Evolutionary conservation across 1,140 invertebrate genomes (phyloP), one percentile per base, ranked within the genome.

Genomic region (Trigoniulus corallinus): DNA sequence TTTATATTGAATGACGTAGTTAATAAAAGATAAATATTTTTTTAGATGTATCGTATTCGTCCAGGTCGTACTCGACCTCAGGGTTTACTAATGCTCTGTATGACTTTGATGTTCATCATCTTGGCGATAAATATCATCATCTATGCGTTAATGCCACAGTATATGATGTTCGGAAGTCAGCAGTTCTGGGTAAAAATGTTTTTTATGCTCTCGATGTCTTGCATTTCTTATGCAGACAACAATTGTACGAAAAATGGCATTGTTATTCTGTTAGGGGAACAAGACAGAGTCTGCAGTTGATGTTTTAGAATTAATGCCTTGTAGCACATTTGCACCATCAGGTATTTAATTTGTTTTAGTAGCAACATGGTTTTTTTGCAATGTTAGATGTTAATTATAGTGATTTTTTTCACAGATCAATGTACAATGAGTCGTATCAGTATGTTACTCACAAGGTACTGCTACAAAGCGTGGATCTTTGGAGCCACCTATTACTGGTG

Each of bases 391-490:
- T 34, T 48, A 24, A 24, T 40, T 48, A 15, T 40, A 24, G 13
- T 37, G 10, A 7, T 43, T 15, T 24, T 25, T 50, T 50, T 24
- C 23, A 4, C 40, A 66, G 65, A 62, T 50, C 56, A 63, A 12
- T 72, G 69, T 54, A 54, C 61, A 2, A 62, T 70, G 49, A 67
- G 67, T 2, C 53, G 65, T 34, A 64, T 64, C 56, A 57, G 59
- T 4, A 54, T 62, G n/a, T 53, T 72, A 20, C 50, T 72, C 21
- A 59, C 64, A 1, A 53, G 63, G 15, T 70, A 68, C 54, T 68
- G 68, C 59, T 70, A 66, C 56, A 70, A 68, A 51, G 65, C 65
- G 55, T 71, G 67, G 67, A 61, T 71, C 56, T 72, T 72, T 62
- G 66, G 67, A 42, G 68, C 66, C 12, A 58, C 61, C 15, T 72